phyloP scores from a whole-genome alignment of 2,888 invertebrate genomes.

The Dromius quadrimaculatus region DNA sequence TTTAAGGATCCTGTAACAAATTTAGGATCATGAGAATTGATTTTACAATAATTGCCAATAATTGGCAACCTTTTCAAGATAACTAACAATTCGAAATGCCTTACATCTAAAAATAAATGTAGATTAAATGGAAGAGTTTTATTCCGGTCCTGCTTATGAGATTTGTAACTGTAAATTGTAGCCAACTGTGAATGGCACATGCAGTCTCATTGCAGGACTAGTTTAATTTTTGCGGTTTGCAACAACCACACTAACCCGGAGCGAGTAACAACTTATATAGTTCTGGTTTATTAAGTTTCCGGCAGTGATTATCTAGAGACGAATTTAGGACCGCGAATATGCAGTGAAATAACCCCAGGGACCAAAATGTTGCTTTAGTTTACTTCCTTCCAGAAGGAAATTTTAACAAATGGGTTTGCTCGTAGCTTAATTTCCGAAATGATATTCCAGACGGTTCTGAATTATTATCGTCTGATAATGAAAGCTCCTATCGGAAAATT shows the following conservation, averaged over 20 bases:
- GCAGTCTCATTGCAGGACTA: slow-evolving; percentile 16
- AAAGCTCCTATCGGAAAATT: too few species aligned
- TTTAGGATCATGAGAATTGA: too few species aligned
- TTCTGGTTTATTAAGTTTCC: slow-evolving; percentile 47
- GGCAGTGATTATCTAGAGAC: slow-evolving; percentile 46
- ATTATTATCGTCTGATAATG: too few species aligned
- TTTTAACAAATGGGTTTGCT: slow-evolving; percentile 31
- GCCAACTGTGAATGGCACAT: slow-evolving; percentile 18
- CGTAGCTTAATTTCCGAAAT: slow-evolving; percentile 14
- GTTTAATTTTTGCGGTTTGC: slow-evolving; percentile 46
- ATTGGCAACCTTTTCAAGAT: too few species aligned
- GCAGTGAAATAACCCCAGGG: slow-evolving; percentile 37
- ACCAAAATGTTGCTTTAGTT: slow-evolving; percentile 27
- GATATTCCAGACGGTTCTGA: too few species aligned
- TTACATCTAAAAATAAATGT: too few species aligned
- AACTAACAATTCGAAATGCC: too few species aligned
- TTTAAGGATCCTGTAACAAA: too few species aligned
- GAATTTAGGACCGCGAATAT: slow-evolving; percentile 45
- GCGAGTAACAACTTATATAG: slow-evolving; percentile 42
- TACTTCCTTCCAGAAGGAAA: slow-evolving; percentile 23
- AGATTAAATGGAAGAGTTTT: too few species aligned
- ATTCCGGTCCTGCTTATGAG: too few species aligned
- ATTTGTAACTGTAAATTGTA: too few species aligned
- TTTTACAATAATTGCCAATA: too few species aligned
- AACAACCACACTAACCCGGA: slow-evolving; percentile 10